Evolutionary conservation across 2,797 vertebrate species (phyloP).

Genomic region (Eremophila alpestris): DNA sequence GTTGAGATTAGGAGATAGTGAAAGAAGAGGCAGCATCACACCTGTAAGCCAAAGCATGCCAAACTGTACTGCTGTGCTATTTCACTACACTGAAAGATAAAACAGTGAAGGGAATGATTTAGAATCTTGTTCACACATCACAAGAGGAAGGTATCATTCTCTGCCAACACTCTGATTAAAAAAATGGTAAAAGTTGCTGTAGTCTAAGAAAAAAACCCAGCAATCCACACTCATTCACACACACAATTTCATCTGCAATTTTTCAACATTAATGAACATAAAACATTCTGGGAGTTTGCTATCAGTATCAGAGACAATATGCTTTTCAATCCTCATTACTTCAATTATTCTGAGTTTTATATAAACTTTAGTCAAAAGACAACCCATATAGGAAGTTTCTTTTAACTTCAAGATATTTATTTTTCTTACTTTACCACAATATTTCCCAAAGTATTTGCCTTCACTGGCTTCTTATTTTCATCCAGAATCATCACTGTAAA

Average conservation of each 20-base stretch:
- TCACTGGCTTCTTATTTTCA: slow-evolving; percentile 85
- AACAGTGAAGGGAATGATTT: neutral
- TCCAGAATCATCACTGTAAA: slow-evolving; percentile 87
- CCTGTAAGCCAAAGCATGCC: neutral
- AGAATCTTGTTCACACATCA: neutral
- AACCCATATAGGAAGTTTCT: neutral
- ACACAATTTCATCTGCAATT: neutral
- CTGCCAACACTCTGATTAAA: neutral
- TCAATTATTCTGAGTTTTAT: neutral
- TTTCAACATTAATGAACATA: neutral
- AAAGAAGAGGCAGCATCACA: neutral
- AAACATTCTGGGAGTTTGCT: neutral
- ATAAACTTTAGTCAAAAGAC: neutral
- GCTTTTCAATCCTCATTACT: neutral
- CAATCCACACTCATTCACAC: neutral
- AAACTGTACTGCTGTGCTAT: neutral
- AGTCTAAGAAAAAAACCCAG: neutral
- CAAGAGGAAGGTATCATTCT: neutral
- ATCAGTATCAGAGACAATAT: neutral
- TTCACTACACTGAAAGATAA: neutral
- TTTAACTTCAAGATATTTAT: neutral
- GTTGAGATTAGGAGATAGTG: neutral
- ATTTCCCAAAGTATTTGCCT: slow-evolving; percentile 88
- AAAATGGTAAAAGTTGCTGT: neutral
- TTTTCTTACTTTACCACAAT: slow-evolving; percentile 93